These are phyloP conservation scores for Elysia crispata DNA, from an alignment of 2,888 invertebrate genomes.

Conservation along the genomic window DNA sequence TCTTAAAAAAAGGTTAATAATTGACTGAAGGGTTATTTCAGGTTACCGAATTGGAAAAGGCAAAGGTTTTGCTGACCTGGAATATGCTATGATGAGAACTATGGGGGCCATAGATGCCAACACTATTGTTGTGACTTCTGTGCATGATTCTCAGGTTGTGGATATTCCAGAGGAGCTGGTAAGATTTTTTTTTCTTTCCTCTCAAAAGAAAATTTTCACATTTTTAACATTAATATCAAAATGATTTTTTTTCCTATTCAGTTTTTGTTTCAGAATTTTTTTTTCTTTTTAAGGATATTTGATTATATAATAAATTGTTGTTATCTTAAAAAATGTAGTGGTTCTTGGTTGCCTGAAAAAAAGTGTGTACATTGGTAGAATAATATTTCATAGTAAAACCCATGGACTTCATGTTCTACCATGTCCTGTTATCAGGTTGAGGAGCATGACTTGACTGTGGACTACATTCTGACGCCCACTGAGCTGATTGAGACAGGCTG, in stretches of 20 bases:
- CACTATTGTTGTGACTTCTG: slow-evolving; percentile 87
- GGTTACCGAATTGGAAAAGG: slow-evolving; percentile 91
- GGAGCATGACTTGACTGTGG: slow-evolving; percentile 89
- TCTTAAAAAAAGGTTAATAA: neutral
- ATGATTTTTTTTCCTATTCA: too few relatives aligned
- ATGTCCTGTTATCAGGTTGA: too few relatives aligned
- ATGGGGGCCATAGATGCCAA: slow-evolving; percentile 87
- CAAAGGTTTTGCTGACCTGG: slow-evolving; percentile 90
- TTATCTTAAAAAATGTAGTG: too few relatives aligned
- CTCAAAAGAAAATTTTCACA: too few relatives aligned
- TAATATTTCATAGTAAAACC: neutral
- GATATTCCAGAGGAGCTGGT: slow-evolving; percentile 85
- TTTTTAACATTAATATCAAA: too few relatives aligned
- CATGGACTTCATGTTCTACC: neutral
- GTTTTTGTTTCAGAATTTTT: too few relatives aligned
- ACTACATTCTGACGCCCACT: slow-evolving; percentile 90
- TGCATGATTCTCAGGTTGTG: slow-evolving; percentile 91
- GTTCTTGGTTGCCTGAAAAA: too few relatives aligned
- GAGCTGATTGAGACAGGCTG: slow-evolving; percentile 82
- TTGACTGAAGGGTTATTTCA: slow-evolving; percentile 55
- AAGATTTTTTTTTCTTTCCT: neutral
- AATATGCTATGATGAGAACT: slow-evolving; percentile 88
- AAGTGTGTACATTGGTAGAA: too few relatives aligned
- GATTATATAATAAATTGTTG: too few relatives aligned
- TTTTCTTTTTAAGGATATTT: too few relatives aligned